A percentile compares a stretch with the other conserved stretches of the same genome.
These are phyloP conservation scores for Lepidocolaptes lacrymiger DNA, from an alignment of 2,797 vertebrate species.

Conservation along the genomic window DNA sequence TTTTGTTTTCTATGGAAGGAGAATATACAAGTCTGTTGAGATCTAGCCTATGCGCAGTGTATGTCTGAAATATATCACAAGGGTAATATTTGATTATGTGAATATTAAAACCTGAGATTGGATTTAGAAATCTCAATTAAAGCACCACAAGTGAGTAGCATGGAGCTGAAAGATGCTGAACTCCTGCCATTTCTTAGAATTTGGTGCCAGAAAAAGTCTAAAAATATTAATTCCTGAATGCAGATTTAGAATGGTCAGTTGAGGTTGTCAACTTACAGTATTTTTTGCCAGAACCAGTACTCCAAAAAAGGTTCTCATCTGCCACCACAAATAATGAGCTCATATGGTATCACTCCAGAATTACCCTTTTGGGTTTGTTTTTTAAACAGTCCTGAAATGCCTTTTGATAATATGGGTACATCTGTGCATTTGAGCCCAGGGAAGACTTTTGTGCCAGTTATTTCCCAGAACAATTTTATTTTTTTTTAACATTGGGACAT, in stretches of 20 bases:
- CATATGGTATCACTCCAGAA: background rate
- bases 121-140: constrained; percentile 16
- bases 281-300: background rate
- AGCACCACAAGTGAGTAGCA: background rate
- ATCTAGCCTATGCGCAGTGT: background rate
- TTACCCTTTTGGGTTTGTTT: constrained; percentile 1
- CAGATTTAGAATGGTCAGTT: background rate
- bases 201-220: background rate
- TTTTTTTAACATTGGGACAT: background rate
- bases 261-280: background rate
- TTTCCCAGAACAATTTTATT: background rate
- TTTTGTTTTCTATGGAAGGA: background rate
- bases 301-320: background rate
- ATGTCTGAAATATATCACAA: background rate
- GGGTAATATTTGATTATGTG: background rate
- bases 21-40: background rate
- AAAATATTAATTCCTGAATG: background rate
- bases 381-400: background rate
- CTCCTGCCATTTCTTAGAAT: background rate
- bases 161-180: background rate
- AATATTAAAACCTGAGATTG: background rate
- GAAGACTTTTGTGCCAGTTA: background rate
- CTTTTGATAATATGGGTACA: background rate
- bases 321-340: background rate
- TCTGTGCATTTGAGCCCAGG: background rate